Base-by-base conservation (phyloP, 2,797 vertebrate species). In the Spea hammondii region DNA sequence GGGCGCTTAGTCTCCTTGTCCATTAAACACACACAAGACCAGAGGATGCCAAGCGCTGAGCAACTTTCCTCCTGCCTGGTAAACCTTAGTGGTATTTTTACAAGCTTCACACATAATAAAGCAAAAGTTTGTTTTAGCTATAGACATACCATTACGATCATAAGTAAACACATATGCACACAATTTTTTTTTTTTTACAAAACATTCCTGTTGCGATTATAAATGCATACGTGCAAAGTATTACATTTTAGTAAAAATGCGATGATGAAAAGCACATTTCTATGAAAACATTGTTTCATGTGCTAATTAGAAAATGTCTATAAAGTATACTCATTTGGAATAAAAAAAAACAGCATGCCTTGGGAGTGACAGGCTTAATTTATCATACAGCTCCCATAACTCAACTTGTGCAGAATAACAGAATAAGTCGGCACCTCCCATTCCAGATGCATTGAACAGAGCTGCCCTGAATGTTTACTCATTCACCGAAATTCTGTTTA, bases 281-380 rank as follows among this genome's bases (percentile, higher is more conserved):
- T 82, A 78, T 73, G 70, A 82, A 78, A 82, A 77, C 79, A 82
- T 77, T 82, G 79, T 77, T 82, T 82, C 79, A 82, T 82, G 79
- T 82, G 79, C 79, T 82, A 82, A 82, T 82, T 82, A 77, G 75
- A 77, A 82, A 74, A 82, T 46, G 79, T 82, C 79, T 74, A 82
- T 82, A 82, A 82, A 82, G 75, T 82, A 82, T 82, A 82, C 79
- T 77, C 75, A 77, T 82, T 82, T 68, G 50, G 64, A 82, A 82
- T 77, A 69, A 77, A 82, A 72, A 72, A 81, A 82, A 82, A 77
- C 74, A 82, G 70, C 79, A 77, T 82, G 75, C 79, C 79, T 82
- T 49, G 70, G 79, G 79, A 82, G 75, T 82, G 79, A 82, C 79
- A 82, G 79, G 75, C 75, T 77, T 82, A 77, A 82, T 82, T 82